Base-by-base conservation (phyloP, 2,113 vertebrate genomes). In the Acrocephalus kingi region DNA sequence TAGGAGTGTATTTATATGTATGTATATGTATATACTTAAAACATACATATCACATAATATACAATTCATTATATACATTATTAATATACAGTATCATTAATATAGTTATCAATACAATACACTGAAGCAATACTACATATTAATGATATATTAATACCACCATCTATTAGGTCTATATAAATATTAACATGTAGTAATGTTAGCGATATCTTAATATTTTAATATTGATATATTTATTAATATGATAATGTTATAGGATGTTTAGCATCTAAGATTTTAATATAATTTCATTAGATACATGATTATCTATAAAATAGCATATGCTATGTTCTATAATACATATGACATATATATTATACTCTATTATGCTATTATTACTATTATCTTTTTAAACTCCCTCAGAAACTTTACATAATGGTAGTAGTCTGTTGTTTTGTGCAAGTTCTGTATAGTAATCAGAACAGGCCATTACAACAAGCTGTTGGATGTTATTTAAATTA, bases 391-490 rank as follows among this genome's bases (percentile, higher is more conserved):
- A 33, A 81, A 20, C 25, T 64, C 18, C 8, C 0, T 87, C 35
- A 35, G 35, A 35, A 35, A 35, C 35, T 35, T 35, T 89, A 64
- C 31, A 64, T 49, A 81, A 27, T 88, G 33, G 30, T 88, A 89
- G 72, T 30, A 48, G 33, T 13, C 25, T 28, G 16, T 63, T 79
- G 7, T 27, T n/a, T 54, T 67, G 30, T 68, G 59, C 58, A 41
- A 30, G 52, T 94, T 94, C 55, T 84, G 55, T 75, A 11, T 2
- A 14, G 21, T 62, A 62, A 85, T 95, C 62, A 90, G 74, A 69
- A 90, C n/a, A 56, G 91, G 67, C 76, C 61, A 52, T 94, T 92
- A 58, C 58, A 76, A 59, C 92, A 95, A 46, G 71, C 55, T 90
- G 2, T 43, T 67, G 30, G 63, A 62, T 71, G 28, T 51, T 41